Base-by-base conservation (phyloP, 2,113 vertebrate genomes). In the Mionectes macconnelli region DNA sequence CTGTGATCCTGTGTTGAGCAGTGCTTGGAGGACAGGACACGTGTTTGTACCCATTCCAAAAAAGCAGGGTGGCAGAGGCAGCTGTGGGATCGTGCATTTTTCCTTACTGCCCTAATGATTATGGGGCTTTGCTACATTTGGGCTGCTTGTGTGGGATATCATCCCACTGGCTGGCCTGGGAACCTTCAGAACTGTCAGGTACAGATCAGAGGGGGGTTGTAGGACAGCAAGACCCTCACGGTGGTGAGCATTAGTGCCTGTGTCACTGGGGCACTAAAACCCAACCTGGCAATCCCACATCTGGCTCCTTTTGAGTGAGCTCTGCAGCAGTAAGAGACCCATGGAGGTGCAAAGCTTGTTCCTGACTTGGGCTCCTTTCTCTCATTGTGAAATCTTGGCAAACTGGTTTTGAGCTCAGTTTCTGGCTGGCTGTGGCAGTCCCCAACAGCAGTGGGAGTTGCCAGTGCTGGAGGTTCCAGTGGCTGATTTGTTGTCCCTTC, bases 371-470 rank as follows among this genome's bases (percentile, higher is more conserved):
- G 25, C 59, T 93, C 3, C 0, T 77, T 75, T 91, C 35, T 89
- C 39, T 23, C 28, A 0, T 86, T 96, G 88, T 90, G 95, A 81
- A 96, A 95, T 90, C 92, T 49, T 78, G 92, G 95, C 85, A 95
- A 92, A 93, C 93, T 92, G 88, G 87, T 94, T 97, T 86, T 70
- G 79, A 68, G 7, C 56, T 55, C 27, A 9, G 25, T 77, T 85
- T 80, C 82, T 90, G 78, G 55, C 84, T 93, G 84, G 53, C 70
- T 57, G 14, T 44, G 8, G 55, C 88, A 73, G 86, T 89, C 64
- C 56, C 50, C 72, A 75, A 2, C 11, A 86, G 72, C 55, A 81
- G 33, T n/a, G 60, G 68, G 64, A 89, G 89, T 72, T 95, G 89
- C 68, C 80, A n/a, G 2, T 1, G 1, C 72, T 89, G 53, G 33